Conservation (phyloP, 2,113 vertebrate species). For the Caretta caretta region DNA sequence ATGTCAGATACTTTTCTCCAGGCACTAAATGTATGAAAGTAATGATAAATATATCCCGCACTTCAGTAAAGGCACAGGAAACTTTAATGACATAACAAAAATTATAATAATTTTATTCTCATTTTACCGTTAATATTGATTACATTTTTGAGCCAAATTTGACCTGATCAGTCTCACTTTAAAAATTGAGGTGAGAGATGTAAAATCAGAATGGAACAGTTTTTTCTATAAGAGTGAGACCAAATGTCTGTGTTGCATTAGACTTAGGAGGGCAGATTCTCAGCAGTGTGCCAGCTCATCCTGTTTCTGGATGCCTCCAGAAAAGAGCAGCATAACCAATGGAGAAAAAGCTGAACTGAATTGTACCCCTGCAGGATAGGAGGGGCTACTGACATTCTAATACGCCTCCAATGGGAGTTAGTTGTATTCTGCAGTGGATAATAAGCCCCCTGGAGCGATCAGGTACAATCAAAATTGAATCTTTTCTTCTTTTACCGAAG, state of each 20-base stretch:
- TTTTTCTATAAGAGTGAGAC: neutral
- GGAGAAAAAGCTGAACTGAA: neutral
- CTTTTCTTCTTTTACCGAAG: neutral
- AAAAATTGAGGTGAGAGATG: neutral
- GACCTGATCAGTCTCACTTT: neutral
- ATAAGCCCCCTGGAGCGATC: fast-evolving
- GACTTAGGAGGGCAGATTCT: neutral
- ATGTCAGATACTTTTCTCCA: neutral
- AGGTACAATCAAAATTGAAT: neutral
- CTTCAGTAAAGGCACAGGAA: neutral
- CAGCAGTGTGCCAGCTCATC: neutral
- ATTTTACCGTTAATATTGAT: neutral
- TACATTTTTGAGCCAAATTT: neutral
- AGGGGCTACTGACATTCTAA: neutral
- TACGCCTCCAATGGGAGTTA: neutral
- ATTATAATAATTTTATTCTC: neutral
- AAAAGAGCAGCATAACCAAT: neutral
- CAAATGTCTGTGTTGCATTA: neutral
- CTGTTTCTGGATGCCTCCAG: neutral
- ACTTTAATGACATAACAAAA: neutral
- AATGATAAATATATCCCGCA: neutral
- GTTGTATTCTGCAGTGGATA: neutral
- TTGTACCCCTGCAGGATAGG: neutral
- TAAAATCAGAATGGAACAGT: neutral
- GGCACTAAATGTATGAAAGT: neutral